Evolutionary conservation across 2,888 invertebrate species (phyloP).

Genomic region (Iselma pallidipennis): DNA sequence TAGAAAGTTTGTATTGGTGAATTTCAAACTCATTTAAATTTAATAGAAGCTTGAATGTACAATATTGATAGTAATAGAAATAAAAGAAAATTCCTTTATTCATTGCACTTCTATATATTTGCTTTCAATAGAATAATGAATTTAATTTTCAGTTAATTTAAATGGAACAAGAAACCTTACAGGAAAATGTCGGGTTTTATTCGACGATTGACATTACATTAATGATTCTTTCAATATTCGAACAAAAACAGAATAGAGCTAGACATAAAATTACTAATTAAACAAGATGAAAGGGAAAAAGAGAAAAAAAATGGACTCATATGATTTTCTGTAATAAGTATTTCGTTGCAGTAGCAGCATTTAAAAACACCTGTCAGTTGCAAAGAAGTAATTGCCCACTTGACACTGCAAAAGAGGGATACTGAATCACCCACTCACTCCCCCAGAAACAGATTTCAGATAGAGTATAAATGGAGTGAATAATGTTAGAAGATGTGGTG

Average conservation of each 20-base stretch:
- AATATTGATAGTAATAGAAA: not conserved
- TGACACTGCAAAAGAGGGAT: not conserved
- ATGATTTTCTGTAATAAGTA: too few relatives aligned
- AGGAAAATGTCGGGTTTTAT: too few relatives aligned
- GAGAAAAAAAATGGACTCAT: not conserved
- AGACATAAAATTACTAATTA: too few relatives aligned
- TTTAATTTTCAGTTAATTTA: too few relatives aligned
- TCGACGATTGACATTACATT: too few relatives aligned
- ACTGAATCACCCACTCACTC: too few relatives aligned
- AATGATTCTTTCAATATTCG: too few relatives aligned
- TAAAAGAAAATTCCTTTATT: not conserved
- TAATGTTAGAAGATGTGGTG: not conserved
- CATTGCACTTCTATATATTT: not conserved
- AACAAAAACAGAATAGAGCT: too few relatives aligned
- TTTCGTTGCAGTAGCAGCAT: not conserved
- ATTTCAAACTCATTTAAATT: not conserved
- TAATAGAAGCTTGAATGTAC: not conserved
- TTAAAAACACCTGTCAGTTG: not conserved
- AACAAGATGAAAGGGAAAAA: not conserved
- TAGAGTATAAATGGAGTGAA: not conserved
- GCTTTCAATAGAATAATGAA: too few relatives aligned
- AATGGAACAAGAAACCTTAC: too few relatives aligned
- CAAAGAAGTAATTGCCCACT: not conserved
- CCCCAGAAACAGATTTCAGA: too few relatives aligned
- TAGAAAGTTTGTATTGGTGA: not conserved